Conservation (phyloP, 1,140 invertebrate species). For the Orchesella cincta region DNA sequence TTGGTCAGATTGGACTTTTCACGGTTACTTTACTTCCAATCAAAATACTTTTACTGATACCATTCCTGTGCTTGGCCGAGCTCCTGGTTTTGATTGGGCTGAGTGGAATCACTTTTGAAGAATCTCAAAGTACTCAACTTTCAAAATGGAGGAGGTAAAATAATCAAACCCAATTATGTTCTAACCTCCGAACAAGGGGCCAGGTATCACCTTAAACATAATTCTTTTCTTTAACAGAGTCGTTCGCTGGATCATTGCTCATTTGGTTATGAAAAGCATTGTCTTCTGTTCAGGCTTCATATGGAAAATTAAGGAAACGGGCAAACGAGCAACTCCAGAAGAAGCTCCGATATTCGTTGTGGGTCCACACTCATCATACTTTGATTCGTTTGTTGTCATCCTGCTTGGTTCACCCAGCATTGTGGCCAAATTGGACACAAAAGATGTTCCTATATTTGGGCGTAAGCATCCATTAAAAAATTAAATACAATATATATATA, state of each 20-base stretch:
- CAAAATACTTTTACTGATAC: conserved; percentile 71
- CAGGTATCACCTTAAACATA: neutral
- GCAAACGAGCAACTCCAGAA: conserved; percentile 64
- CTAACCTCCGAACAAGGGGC: neutral
- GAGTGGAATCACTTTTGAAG: conserved; percentile 72
- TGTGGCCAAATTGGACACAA: conserved; percentile 81
- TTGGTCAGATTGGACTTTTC: conserved; percentile 74
- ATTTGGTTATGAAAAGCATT: conserved; percentile 69
- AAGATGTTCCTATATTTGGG: conserved; percentile 80
- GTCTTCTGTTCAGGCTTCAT: conserved; percentile 81
- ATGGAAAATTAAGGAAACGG: conserved; percentile 67
- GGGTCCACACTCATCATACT: conserved; percentile 87
- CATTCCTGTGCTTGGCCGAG: conserved; percentile 78
- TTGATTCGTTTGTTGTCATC: conserved; percentile 81
- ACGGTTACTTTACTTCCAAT: conserved; percentile 76
- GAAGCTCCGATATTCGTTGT: conserved; percentile 84
- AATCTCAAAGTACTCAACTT: conserved; percentile 71
- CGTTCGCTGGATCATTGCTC: conserved; percentile 63
- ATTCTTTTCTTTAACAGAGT: conserved; percentile 60
- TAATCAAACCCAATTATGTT: neutral
- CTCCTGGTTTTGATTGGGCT: conserved; percentile 76
- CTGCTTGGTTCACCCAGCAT: conserved; percentile 79
- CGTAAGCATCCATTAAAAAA: conserved; percentile 71
- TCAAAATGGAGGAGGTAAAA: conserved; percentile 77
- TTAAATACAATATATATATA: no score